Base-by-base conservation (phyloP, 2,888 invertebrate species). In the Amiota communis region DNA sequence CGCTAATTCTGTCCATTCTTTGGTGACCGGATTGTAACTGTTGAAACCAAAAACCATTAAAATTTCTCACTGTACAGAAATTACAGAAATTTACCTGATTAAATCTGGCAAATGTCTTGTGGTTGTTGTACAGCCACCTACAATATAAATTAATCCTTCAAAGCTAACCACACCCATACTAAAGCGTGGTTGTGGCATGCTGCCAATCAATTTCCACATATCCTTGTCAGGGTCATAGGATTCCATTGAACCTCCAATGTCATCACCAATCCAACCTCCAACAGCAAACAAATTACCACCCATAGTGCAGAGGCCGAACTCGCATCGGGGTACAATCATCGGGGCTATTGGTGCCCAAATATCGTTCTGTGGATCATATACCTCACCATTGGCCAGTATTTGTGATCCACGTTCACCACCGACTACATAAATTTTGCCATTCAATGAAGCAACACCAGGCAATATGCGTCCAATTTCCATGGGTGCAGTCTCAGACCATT, bases 201-300 rank as follows among this genome's bases (percentile, higher is more conserved):
- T 92, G 0, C 95, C 96, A 72, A 93, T 92, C 64, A 94, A 90
- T 48, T 92, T 91, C 97, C 98, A 98, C 76, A 92, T 91, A 87
- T 96, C 93, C 49, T 92, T 91, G 73, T 93, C 91, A 0, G 97
- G 95, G 88, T 97, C 95, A 87, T 96, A 98, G 81, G 94, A 92
- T 88, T 98, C 98, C 77, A 98, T 95, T 0, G 95, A 94, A 36
- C 95, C 94, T 1, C 96, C 97, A 88, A 97, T 96, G 87, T 97
- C 96, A 76, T 95, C 95, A 0, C 97, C 97, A 49, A 97, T 94
- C 97, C 97, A 97, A 4, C 98, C 98, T 61, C 98, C 97, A 81
- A 98, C 93, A 0, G 97, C 97, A 87, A 95, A 96, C 74, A 98
- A 90, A 83, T 93, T 93, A 47, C 95, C 96, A 80, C 95, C 94